Evolutionary conservation across 2,113 vertebrate species (phyloP), one percentile per base, ranked within the genome.

Genomic region (Urocynchramus pylzowi): DNA sequence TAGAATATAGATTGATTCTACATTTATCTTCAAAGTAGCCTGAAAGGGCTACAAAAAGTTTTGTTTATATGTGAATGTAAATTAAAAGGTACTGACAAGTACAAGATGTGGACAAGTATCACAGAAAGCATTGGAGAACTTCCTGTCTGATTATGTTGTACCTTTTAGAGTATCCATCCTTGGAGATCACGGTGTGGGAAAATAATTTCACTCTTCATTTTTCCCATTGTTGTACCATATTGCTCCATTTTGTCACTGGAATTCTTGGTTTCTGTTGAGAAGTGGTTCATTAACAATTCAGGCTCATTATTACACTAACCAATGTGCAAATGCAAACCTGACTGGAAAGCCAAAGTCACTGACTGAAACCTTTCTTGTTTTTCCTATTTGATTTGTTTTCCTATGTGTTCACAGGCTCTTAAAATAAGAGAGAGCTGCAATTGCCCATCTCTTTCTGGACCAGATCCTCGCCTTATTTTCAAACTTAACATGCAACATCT

Each of bases 381-480:
- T 60, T 52, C 61, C 31, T 69, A 4, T 50, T 94, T 80, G 26
- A 73, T 87, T 67, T 95, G 56, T 97, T 95, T 94, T 69, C 90
- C 94, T 86, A 95, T 98, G 80, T 95, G 82, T 92, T 96, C 97
- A 41, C 97, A 99, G 99, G 99, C 99, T 93, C 97, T 99, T 96
- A 98, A 99, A 97, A 95, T 99, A 95, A 98, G 99, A 92, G 98
- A 98, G 70, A 96, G 63, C 64, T 99, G 99, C 87, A 96, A 98
- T 63, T 99, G 99, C 73, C 99, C 99, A 9, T 96, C 98, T 30
- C 98, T 99, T 64, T 98, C 99, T 76, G 97, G 95, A 73, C 92
- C 97, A 37, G 99, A 99, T 97, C 99, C 99, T 91, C 99, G 99
- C 20, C 93, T 95, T 49, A 68, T 98, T 82, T 99, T 99, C 97